Evolutionary conservation across 2,888 invertebrate species (phyloP), one percentile per base, ranked within the genome.

Genomic region (Tetanocera ferruginea): DNA sequence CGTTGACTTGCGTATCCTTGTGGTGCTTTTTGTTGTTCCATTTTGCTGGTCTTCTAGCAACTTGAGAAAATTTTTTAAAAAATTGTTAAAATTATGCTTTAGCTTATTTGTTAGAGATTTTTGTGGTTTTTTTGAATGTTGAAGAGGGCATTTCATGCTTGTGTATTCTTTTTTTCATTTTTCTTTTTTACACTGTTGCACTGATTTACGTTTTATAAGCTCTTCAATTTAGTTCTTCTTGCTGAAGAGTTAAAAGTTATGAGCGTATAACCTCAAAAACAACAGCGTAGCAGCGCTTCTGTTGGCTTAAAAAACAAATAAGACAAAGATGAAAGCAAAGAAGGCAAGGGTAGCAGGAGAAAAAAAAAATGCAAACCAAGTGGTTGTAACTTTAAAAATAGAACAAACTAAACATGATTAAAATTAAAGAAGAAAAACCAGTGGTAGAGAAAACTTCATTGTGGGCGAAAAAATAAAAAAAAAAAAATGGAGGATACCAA

Each of bases 241-340:
- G 67, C 17, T 43, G 49, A 14, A 34, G 55, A 34, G 55, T 71
- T 37, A 62, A 62, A 51, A 64, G 62, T 64, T 74, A 74, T 74
- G 62, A 71, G 25, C 55, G 75, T 34, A 66, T 55, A 75, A 75
- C 75, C 75, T 75, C 75, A 75, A 67, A 75, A 75, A 75, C 75
- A 75, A 67, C 66, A 37, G 67, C 49, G 43, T 11, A 37, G 72
- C 23, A 64, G 37, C 64, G 37, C 64, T 23, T 17, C 43, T 73
- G 60, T 73, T 73, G 60, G 11, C 51, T 8, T n/a, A 28, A n/a
- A 60, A 74, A 66, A 66, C 43, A 14, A 34, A 57, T 37, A 25
- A 49, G 23, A 49, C 34, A 11, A 8, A 17, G 14, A 6, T 37
- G 31, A 66, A 51, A 31, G 34, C 3, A n/a, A 3, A 31, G 25